Percentiles rank a stretch among this genome's conserved stretches.
Conservation (phyloP, 2,113 vertebrate genomes). For the Electrona antarctica region DNA sequence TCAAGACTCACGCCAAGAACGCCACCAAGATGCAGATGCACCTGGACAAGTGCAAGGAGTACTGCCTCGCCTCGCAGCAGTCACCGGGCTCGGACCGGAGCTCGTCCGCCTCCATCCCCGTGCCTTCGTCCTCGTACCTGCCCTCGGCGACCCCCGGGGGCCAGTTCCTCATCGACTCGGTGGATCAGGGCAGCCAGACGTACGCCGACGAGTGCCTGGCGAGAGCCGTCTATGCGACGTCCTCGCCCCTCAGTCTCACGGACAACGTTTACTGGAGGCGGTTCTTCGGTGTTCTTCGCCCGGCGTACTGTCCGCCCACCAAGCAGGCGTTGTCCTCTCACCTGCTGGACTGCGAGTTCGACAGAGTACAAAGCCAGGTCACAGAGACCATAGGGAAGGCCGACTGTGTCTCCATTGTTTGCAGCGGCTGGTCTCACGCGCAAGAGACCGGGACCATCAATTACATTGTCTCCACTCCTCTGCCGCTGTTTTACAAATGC, state of each 20-base stretch:
- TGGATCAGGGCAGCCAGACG: slow-evolving; percentile 58
- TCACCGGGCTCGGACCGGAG: slow-evolving; percentile 46
- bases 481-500: slow-evolving; percentile 50
- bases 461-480: slow-evolving; percentile 52
- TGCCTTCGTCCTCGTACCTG: slow-evolving; percentile 46
- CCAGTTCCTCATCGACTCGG: slow-evolving; percentile 56
- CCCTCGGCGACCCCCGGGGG: slow-evolving; percentile 41
- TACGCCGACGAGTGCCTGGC: slow-evolving; percentile 56
- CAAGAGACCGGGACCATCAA: slow-evolving; percentile 41
- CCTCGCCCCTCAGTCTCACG: slow-evolving; percentile 54
- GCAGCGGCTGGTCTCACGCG: slow-evolving; percentile 47
- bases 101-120: slow-evolving; percentile 54
- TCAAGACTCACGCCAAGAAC: slow-evolving; percentile 50
- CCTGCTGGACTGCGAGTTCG: slow-evolving; percentile 53
- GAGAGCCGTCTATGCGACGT: slow-evolving; percentile 53
- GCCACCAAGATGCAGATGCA: slow-evolving; percentile 65
- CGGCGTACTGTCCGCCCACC: slow-evolving; percentile 59
- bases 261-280: slow-evolving; percentile 62
- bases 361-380: slow-evolving; percentile 56
- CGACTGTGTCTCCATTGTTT: slow-evolving; percentile 46
- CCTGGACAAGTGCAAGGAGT: slow-evolving; percentile 58
- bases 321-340: slow-evolving; percentile 55
- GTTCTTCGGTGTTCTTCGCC: slow-evolving; percentile 55
- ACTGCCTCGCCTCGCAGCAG: slow-evolving; percentile 39
- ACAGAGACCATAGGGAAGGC: slow-evolving; percentile 46